These are phyloP conservation scores for Forficula auricularia DNA, from an alignment of 1,140 invertebrate species.

Conservation along the genomic window DNA sequence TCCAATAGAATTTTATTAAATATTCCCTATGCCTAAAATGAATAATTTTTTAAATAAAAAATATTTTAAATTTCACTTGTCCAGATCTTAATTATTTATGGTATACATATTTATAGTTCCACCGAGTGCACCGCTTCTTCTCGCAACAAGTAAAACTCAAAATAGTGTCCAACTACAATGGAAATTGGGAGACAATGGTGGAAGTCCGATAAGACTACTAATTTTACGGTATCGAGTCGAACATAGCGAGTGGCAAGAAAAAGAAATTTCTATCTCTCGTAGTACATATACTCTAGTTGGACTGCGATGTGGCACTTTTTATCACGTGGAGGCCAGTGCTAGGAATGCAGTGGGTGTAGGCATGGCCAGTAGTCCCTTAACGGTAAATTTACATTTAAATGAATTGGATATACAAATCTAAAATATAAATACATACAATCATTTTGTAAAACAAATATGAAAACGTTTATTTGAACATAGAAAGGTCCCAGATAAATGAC, in stretches of 20 bases:
- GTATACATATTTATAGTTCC: constrained; percentile 15
- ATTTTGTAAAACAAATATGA: too few relatives aligned
- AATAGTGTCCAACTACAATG: constrained; percentile 20
- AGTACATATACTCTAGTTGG: constrained; percentile 25
- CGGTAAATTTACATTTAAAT: too few relatives aligned
- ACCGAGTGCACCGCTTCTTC: constrained; percentile 20
- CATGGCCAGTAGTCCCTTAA: constrained; percentile 23
- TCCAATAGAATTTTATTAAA: too few relatives aligned
- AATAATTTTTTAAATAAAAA: too few relatives aligned
- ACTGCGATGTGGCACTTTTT: constrained; percentile 32
- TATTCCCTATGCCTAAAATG: too few relatives aligned
- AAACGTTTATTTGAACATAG: too few relatives aligned
- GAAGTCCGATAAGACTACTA: constrained; percentile 24
- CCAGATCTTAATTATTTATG: not conserved
- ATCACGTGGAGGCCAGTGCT: constrained; percentile 28
- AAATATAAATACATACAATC: too few relatives aligned
- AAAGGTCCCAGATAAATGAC: too few relatives aligned
- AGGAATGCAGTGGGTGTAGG: constrained; percentile 27
- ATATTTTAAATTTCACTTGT: not conserved
- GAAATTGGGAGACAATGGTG: constrained; percentile 21
- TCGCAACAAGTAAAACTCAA: constrained; percentile 15
- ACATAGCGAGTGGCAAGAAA: constrained; percentile 29
- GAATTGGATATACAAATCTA: too few relatives aligned
- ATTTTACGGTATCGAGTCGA: constrained; percentile 29
- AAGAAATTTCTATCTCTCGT: constrained; percentile 15